These are phyloP conservation scores for Chrysolina oricalcia DNA, from an alignment of 2,888 invertebrate genomes.

Conservation along the genomic window DNA sequence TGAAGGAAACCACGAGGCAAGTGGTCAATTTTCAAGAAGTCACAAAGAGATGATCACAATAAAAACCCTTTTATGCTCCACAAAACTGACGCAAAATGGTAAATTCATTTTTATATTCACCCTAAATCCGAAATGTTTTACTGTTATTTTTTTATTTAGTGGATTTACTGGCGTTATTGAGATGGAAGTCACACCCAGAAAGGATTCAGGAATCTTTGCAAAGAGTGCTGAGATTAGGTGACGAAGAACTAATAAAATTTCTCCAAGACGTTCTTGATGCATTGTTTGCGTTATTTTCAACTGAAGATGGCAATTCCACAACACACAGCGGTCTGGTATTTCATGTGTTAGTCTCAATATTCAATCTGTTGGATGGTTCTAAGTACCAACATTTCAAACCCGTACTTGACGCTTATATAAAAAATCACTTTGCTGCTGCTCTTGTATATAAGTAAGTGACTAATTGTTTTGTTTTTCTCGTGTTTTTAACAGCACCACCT, in stretches of 20 bases:
- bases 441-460: slow-evolving; percentile 89
- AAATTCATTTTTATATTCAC: slow-evolving; percentile 54
- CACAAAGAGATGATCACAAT: slow-evolving; percentile 89
- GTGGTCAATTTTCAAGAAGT: slow-evolving; percentile 81
- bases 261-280: slow-evolving; percentile 95
- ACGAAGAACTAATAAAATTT: slow-evolving; percentile 95
- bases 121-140: not conserved
- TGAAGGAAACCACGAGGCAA: slow-evolving; percentile 75
- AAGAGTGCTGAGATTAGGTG: slow-evolving; percentile 86
- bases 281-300: slow-evolving; percentile 93
- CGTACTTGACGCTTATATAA: slow-evolving; percentile 94
- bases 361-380: slow-evolving; percentile 90
- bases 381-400: slow-evolving; percentile 96
- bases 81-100: slow-evolving; percentile 97
- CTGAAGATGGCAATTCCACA: slow-evolving; percentile 92
- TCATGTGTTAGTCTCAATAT: slow-evolving; percentile 92
- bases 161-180: slow-evolving; percentile 89
- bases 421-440: slow-evolving; percentile 95
- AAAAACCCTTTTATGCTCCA: slow-evolving; percentile 91
- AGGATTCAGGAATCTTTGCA: slow-evolving; percentile 89
- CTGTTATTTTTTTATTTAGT: slow-evolving; percentile 72
- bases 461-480: slow-evolving; percentile 19
- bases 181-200: slow-evolving; percentile 94
- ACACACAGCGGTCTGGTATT: slow-evolving; percentile 93
- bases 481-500: not conserved